A percentile compares a stretch with the other conserved stretches of the same genome.
Evolutionary conservation across 2,888 invertebrate species (phyloP).

Genomic region (Pantelozetes paolii): DNA sequence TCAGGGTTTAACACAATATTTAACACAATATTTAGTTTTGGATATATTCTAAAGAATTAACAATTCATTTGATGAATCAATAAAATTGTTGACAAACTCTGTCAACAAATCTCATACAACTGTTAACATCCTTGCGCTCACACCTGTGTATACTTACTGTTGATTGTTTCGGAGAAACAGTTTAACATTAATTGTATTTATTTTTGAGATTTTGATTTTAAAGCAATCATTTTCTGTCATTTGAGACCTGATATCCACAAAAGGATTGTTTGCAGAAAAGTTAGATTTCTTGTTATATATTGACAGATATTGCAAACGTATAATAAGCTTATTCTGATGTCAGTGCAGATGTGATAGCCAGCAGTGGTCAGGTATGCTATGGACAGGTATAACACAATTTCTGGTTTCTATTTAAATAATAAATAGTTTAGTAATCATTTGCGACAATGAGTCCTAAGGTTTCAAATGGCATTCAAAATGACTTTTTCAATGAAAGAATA

Average conservation of each 20-base stretch:
- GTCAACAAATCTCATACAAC: too few relatives aligned
- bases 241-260: constrained; percentile 19
- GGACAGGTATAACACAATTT: neutral
- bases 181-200: constrained; percentile 21
- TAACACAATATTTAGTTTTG: too few relatives aligned
- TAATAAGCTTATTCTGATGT: constrained; percentile 3
- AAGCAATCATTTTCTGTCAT: too few relatives aligned
- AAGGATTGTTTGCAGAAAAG: constrained; percentile 15
- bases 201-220: constrained; percentile 19
- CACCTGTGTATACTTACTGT: neutral
- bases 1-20: too few relatives aligned
- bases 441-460: constrained; percentile 26
- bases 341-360: constrained; percentile 1
- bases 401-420: constrained; percentile 10
- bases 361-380: neutral
- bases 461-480: neutral
- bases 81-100: too few relatives aligned
- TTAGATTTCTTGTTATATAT: neutral
- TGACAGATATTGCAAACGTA: neutral
- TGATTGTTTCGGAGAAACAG: neutral
- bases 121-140: neutral
- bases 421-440: constrained; percentile 36
- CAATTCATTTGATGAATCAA: too few relatives aligned
- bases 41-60: too few relatives aligned
- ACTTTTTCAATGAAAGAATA: constrained; percentile 21